phyloP scores from a whole-genome alignment of 2,888 invertebrate species.

The Eupithecia dodoneata region DNA sequence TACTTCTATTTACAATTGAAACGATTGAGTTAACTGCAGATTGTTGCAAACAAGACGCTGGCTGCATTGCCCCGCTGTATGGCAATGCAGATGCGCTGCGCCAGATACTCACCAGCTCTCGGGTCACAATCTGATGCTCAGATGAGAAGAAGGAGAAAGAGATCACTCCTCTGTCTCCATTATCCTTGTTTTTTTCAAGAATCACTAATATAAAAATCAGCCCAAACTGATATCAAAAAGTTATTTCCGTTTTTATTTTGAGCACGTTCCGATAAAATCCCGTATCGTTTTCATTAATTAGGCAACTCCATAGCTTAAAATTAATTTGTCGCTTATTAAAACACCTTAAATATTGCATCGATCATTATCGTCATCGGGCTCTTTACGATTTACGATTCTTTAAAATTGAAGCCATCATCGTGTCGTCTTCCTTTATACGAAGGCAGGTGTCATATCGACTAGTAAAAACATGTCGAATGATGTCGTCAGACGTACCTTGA shows the following conservation, averaged over 20 bases:
- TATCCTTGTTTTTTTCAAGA: background rate
- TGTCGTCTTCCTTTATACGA: conserved; percentile 1
- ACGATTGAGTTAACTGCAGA: too few relatives aligned
- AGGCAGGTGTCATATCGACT: background rate
- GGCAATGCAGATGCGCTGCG: too few relatives aligned
- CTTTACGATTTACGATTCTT: conserved; percentile 52
- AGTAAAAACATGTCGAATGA: background rate
- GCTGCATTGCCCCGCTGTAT: too few relatives aligned
- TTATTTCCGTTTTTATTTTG: background rate
- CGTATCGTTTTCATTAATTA: conserved; percentile 25
- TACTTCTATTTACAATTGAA: too few relatives aligned
- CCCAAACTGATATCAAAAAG: background rate
- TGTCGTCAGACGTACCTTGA: background rate
- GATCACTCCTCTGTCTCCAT: too few relatives aligned
- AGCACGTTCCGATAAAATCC: conserved; percentile 2
- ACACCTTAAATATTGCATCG: conserved; percentile 65
- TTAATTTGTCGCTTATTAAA: conserved; percentile 74
- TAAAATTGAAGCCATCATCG: conserved; percentile 5
- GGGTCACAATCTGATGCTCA: too few relatives aligned
- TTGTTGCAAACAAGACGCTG: too few relatives aligned
- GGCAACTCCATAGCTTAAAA: conserved; percentile 56
- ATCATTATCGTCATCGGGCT: conserved; percentile 40
- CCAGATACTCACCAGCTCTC: too few relatives aligned
- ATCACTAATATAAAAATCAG: background rate
- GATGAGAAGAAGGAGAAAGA: too few relatives aligned